A percentile compares a stretch with the other conserved stretches of the same genome.
Evolutionary conservation across 2,113 vertebrate species (phyloP).

Genomic region (Callithrix jacchus): DNA sequence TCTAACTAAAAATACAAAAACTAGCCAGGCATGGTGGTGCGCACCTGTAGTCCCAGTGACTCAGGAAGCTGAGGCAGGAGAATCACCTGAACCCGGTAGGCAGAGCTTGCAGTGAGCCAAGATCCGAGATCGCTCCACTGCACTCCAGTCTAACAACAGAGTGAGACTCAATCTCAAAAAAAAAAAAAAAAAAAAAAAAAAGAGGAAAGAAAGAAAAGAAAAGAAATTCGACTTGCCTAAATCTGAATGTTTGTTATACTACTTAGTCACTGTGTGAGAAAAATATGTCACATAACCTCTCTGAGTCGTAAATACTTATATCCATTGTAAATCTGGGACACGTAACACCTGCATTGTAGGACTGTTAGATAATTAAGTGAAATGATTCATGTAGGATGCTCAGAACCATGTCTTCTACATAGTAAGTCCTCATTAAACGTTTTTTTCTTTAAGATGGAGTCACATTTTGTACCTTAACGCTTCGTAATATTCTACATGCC

Average conservation of each 20-base stretch:
- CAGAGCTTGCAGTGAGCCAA: no score
- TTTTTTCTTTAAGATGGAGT: not conserved
- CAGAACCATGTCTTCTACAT: not conserved
- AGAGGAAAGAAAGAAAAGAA: no score
- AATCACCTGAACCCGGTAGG: no score
- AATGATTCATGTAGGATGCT: not conserved
- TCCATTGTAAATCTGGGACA: not conserved
- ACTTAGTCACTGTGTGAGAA: accelerated
- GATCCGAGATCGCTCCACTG: no score
- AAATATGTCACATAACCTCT: not conserved
- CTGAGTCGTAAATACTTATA: not conserved
- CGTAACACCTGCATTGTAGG: accelerated
- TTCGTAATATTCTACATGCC: not conserved
- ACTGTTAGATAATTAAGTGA: not conserved
- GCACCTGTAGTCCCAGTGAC: no score
- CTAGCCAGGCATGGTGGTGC: no score
- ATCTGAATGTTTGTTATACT: not conserved
- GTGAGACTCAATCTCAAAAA: no score
- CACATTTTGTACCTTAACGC: not conserved
- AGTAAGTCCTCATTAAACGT: not conserved
- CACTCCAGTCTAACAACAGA: no score
- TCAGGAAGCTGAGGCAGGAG: no score
- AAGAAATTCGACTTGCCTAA: not conserved
- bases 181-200: no score
- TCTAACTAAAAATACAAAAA: no score